Base-by-base conservation (phyloP, 2,113 vertebrate genomes). In the Edolisoma coerulescens region DNA sequence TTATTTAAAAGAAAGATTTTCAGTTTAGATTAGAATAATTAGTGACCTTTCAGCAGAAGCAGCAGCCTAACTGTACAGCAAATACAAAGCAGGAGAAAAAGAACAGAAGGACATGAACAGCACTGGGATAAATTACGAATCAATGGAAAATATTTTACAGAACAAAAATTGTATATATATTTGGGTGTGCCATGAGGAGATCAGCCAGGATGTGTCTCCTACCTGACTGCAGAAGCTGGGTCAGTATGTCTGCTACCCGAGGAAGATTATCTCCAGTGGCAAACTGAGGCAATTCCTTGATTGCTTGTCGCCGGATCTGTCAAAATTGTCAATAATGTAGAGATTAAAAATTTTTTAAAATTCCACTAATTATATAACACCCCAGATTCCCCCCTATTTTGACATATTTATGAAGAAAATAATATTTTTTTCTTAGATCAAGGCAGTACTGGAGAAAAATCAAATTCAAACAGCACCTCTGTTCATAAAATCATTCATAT, bases 221-320 rank as follows among this genome's bases (percentile, higher is more conserved):
- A 99, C 99, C 99, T 97, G 99, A 99, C 94, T 99, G 99, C 4
- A 99, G 98, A 82, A 99, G 99, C 84, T 99, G 99, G 19, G 99
- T 99, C 63, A 99, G 98, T 93, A 99, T 99, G 93, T 99, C 99
- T 67, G 99, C 99, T 64, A 99, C 99, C 84, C 99, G 98, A 76
- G 99, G 98, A 81, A 99, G 99, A 95, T 99, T 99, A 76, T 99
- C 99, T 76, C 99, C 99, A 35, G 99, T 98, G 74, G 99, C 99
- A 98, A 99, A 99, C 13, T 99, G 98, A 27, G 99, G 99, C 63
- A 99, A 97, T 80, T 99, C 99, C 94, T 99, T 99, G 94, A 99
- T 99, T 61, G 99, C 99, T 92, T 99, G 99, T 26, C 99, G 98
- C 7, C 99, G 98, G 89, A 99, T 99, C 99, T 99, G 80, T 80